Conservation (phyloP, 2,888 invertebrate species). For the Opisthograptis luteolata region DNA sequence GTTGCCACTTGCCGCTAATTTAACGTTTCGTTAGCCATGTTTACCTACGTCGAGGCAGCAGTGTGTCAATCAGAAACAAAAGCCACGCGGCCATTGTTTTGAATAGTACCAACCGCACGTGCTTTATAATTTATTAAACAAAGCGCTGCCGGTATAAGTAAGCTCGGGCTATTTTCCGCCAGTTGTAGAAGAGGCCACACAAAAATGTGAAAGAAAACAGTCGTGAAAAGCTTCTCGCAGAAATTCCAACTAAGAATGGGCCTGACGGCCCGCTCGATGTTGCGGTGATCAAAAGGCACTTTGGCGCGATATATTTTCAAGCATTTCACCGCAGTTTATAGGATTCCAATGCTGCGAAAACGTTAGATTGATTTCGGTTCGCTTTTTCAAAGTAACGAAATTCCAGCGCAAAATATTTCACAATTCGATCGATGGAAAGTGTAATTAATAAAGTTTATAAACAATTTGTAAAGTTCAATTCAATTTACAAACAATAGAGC, state of each 20-base stretch:
- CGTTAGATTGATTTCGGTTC: constrained; percentile 2
- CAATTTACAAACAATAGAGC: too few species aligned
- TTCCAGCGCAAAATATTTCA: not conserved
- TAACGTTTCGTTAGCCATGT: constrained; percentile 20
- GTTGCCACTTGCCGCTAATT: not conserved
- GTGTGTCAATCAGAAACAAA: constrained; percentile 30
- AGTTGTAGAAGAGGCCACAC: constrained; percentile 5
- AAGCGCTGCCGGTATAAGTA: not conserved
- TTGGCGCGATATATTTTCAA: constrained; percentile 4
- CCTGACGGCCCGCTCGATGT: constrained; percentile 15
- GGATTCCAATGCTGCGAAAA: not conserved
- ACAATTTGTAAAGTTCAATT: too few species aligned
- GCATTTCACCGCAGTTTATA: constrained; percentile 1
- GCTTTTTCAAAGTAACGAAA: not conserved
- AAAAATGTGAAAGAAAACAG: constrained; percentile 24
- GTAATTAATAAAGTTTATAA: not conserved
- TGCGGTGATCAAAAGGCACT: constrained; percentile 22
- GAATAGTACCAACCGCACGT: constrained; percentile 24
- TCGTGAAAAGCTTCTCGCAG: constrained; percentile 20
- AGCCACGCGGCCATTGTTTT: constrained; percentile 20
- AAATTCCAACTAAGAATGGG: constrained; percentile 18
- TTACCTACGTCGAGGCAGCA: constrained; percentile 20
- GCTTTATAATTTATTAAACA: constrained; percentile 4
- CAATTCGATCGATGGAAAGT: not conserved
- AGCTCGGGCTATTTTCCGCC: not conserved